Evolutionary conservation across 2,888 invertebrate species (phyloP), one percentile per base, ranked within the genome.

Genomic region (Eupithecia centaureata): DNA sequence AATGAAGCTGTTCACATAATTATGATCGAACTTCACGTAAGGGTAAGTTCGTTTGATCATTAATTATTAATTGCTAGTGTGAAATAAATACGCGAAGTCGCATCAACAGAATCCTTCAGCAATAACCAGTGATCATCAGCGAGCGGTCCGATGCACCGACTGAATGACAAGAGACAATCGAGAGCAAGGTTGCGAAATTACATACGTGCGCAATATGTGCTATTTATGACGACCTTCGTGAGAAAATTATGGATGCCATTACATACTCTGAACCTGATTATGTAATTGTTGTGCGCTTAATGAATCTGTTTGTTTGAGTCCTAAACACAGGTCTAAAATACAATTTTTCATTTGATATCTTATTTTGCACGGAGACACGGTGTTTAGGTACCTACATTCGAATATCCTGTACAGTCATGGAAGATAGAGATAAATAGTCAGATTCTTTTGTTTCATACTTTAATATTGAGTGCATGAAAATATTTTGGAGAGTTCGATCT

Each of bases 131-230:
- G 63, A 63, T 61, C 47, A 70, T 47, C 64, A 56, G 33, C 28
- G 25, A 22, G 72, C 85, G 88, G 86, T 88, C 78, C 76, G 86
- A 79, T 89, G 86, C 87, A 80, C 79, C 71, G 73, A 72, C 76
- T 87, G 86, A 88, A 88, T 86, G 79, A 77, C 79, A 79, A 81
- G 82, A 82, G 79, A 83, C 84, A 84, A 92, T 85, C 79, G 82
- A 76, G 92, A 88, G 77, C 92, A 89, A 92, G 92, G 92, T 85
- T 90, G 79, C 70, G 79, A 82, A 82, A 80, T 81, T 77, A 78
- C 61, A 35, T 54, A 27, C 28, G 15, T 61, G 56, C 62, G 61
- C 63, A 65, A 59, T 67, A 64, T 54, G 32, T 63, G 58, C 25
- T 42, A 54, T 60, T 32, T 72, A 70, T 73, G 77, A 73, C 81